phyloP scores from a whole-genome alignment of 2,888 invertebrate genomes.

The Apeira syringaria region DNA sequence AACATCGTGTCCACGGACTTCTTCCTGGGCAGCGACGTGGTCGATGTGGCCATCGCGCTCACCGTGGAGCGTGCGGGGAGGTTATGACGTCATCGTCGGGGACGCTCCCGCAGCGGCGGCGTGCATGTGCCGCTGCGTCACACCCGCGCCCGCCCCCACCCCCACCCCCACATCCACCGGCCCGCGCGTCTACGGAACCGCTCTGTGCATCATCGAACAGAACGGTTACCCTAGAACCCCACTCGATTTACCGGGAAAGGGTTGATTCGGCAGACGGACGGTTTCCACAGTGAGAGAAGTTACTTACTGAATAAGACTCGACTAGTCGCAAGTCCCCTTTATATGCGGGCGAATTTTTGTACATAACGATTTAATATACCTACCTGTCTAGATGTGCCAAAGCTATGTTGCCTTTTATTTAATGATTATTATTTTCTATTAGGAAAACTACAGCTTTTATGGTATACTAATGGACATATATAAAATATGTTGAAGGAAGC shows the following conservation, averaged over 20 bases:
- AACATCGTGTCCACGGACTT: slow-evolving; percentile 90
- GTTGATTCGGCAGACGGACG: slow-evolving; percentile 1
- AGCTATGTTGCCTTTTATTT: slow-evolving; percentile 33
- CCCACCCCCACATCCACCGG: slow-evolving; percentile 52
- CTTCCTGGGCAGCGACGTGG: slow-evolving; percentile 87
- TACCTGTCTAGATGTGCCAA: slow-evolving; percentile 45
- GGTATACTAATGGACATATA: too few species aligned
- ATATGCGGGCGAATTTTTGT: slow-evolving; percentile 42
- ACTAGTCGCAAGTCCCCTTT: slow-evolving; percentile 59
- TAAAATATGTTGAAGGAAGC: too few species aligned
- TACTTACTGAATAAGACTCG: slow-evolving; percentile 47
- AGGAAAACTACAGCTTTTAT: too few species aligned
- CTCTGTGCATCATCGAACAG: slow-evolving; percentile 32
- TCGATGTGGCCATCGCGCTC: slow-evolving; percentile 85
- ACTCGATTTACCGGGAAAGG: neutral
- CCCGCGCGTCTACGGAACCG: slow-evolving; percentile 44
- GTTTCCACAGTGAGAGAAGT: slow-evolving; percentile 53
- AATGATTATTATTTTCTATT: too few species aligned
- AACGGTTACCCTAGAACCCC: slow-evolving; percentile 15
- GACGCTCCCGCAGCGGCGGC: slow-evolving; percentile 57
- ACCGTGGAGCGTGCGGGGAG: slow-evolving; percentile 66
- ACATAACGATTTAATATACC: slow-evolving; percentile 35
- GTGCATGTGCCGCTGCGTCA: slow-evolving; percentile 42
- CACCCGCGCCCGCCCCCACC: slow-evolving; percentile 1
- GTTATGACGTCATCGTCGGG: slow-evolving; percentile 65